Base-by-base conservation (phyloP, 1,140 invertebrate species). In the Cryptotermes secundus region DNA sequence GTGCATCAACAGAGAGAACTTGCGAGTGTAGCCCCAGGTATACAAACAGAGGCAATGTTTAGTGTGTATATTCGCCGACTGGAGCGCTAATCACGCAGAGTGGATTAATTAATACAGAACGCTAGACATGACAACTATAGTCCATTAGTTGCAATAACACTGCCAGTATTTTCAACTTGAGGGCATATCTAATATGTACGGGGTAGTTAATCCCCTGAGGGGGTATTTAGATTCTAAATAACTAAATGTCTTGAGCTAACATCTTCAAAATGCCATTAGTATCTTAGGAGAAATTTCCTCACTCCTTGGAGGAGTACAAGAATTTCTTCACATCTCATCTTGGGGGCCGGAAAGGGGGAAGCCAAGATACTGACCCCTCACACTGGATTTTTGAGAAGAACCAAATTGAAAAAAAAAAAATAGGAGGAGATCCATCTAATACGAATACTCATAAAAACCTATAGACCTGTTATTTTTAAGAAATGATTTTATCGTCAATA, bases 121-220 rank as follows among this genome's bases (percentile, higher is more conserved):
- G 16, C 16, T 22, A 49, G 3, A 22, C 45, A 22, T 19, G 22
- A 49, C 45, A 72, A n/a, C 7, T 72, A 72, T 14, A n/a, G 59
- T 72, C 59, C 59, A 72, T 72, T 72, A 72, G 59, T 31, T 72
- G 59, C 59, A 72, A 72, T 72, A 72, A 72, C 59, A 72, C 9
- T 1, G n/a, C 59, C n/a, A 72, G n/a, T 72, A 26, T 26, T 72
- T 72, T 72, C 59, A 72, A 72, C 26, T 31, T 31, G 26, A 26
- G n/a, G 59, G 45, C 16, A 49, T 19, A 49, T 49, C 45, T 49
- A 49, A 19, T 49, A 72, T 72, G 59, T 72, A 72, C 14, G 26
- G 59, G 59, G 59, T 72, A 72, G 59, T 72, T 72, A 72, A 72
- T 26, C 59, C 59, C 26, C 59, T 72, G 59, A 26, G 9, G 59